phyloP scores from a whole-genome alignment of 2,888 invertebrate species.

The Tethea ocularis region DNA sequence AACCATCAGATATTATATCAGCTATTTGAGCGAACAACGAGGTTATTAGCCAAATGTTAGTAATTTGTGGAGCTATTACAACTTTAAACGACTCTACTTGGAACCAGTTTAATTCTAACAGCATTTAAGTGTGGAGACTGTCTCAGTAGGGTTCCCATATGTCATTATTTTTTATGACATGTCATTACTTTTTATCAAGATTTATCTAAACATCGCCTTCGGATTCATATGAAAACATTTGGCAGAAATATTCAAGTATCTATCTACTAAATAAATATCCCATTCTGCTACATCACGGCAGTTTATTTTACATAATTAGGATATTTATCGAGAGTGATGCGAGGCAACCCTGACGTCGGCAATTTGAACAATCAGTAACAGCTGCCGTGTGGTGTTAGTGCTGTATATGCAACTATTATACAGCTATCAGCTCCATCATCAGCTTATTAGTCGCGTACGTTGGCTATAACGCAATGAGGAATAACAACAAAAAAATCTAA shows the following conservation, averaged over 20 bases:
- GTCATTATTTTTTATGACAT: background rate
- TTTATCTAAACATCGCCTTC: no score
- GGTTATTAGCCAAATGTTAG: conserved; percentile 34
- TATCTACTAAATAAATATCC: no score
- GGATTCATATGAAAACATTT: no score
- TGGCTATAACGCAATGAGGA: background rate
- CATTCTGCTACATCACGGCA: no score
- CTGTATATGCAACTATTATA: background rate
- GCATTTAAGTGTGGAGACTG: background rate
- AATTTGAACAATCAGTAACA: conserved; percentile 2
- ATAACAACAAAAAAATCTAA: no score
- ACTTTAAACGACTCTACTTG: conserved; percentile 23
- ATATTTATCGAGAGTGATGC: background rate
- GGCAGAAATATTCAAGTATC: no score
- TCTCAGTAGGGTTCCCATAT: background rate
- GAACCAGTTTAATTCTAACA: background rate
- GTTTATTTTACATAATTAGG: no score
- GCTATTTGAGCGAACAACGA: conserved; percentile 15
- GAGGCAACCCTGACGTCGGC: background rate
- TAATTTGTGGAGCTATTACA: conserved; percentile 37
- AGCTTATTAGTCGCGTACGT: background rate
- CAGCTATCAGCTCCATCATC: background rate
- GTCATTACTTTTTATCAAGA: background rate
- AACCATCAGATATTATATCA: conserved; percentile 1
- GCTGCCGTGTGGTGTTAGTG: conserved; percentile 4